phyloP scores from a whole-genome alignment of 2,797 vertebrate genomes.

The Halcyon smyrnensis region DNA sequence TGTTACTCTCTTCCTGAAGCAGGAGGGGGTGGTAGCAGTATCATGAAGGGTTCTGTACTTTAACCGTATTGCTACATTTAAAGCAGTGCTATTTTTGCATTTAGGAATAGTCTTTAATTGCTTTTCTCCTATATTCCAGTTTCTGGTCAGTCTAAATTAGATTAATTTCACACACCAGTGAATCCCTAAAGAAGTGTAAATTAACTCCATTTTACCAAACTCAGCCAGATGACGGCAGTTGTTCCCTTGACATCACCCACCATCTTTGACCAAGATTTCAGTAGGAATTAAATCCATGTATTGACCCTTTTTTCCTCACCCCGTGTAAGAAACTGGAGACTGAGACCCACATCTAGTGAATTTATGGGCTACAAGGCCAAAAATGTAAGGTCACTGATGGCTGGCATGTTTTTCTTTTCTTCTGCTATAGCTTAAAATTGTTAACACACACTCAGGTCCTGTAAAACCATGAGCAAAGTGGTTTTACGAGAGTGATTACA shows the following conservation, averaged over 20 bases:
- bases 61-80: background rate
- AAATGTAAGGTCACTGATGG: background rate
- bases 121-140: constrained; percentile 26
- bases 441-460: background rate
- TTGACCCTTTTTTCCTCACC: background rate
- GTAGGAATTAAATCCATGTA: background rate
- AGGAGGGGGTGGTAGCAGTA: background rate
- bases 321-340: background rate
- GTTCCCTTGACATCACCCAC: background rate
- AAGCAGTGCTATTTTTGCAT: background rate
- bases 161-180: constrained; percentile 55
- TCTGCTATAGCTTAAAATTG: background rate
- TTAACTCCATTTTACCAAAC: constrained; percentile 55
- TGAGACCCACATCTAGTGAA: background rate
- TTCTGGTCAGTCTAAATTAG: constrained; percentile 41
- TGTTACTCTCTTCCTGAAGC: background rate
- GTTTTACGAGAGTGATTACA: background rate
- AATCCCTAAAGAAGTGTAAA: constrained; percentile 54
- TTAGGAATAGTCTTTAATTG: constrained; percentile 24
- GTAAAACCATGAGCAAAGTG: background rate
- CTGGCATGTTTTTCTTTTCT: background rate
- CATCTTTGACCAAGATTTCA: constrained; percentile 14
- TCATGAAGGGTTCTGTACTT: background rate
- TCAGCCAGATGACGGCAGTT: constrained; percentile 50
- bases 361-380: background rate